These are phyloP conservation scores for Nyctibius grandis DNA, from an alignment of 2,797 vertebrate genomes.

Conservation along the genomic window DNA sequence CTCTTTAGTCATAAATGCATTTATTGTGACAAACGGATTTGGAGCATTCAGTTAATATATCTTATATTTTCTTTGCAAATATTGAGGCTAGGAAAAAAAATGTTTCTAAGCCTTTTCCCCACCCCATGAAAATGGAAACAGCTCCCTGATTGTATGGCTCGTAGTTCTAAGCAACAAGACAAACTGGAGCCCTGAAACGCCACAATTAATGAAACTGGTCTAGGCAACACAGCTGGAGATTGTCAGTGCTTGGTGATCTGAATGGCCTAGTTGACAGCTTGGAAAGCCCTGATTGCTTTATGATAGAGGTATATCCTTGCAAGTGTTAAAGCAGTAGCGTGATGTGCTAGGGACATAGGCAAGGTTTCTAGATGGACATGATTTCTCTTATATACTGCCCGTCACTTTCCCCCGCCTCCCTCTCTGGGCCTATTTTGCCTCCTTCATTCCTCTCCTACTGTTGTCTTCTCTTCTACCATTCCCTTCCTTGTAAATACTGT, in stretches of 20 bases:
- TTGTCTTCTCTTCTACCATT: neutral
- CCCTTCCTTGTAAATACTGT: neutral
- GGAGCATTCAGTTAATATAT: neutral
- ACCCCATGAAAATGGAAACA: neutral
- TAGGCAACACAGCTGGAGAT: neutral
- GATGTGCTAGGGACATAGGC: neutral
- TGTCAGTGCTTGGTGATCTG: neutral
- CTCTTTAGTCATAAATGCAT: neutral
- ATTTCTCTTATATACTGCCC: neutral
- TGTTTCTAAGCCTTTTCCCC: neutral
- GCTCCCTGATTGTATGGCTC: neutral
- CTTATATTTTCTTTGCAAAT: neutral
- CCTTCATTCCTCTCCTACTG: neutral
- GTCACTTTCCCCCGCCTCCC: neutral
- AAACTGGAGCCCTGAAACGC: neutral
- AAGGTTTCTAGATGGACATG: neutral
- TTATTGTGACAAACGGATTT: neutral
- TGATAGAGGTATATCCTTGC: neutral
- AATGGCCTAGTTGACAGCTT: neutral
- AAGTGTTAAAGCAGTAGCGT: neutral
- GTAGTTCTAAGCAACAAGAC: neutral
- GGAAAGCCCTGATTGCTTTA: neutral
- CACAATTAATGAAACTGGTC: neutral
- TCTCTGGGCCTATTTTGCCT: neutral
- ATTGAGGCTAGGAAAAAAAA: neutral